A percentile compares a stretch with the other conserved stretches of the same genome.
phyloP scores from a whole-genome alignment of 1,140 invertebrate species.

The Hestina assimilis region DNA sequence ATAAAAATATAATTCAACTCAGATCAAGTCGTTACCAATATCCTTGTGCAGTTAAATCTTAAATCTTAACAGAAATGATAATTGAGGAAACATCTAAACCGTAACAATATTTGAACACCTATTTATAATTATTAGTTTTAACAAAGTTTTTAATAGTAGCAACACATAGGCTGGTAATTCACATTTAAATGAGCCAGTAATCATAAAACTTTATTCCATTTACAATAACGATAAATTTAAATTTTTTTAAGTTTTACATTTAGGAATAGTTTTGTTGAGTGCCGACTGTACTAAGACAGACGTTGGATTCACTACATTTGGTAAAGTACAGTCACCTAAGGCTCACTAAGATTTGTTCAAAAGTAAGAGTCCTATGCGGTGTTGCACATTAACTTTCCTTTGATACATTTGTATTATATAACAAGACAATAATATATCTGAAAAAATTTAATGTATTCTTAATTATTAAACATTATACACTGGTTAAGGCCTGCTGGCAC shows the following conservation, averaged over 20 bases:
- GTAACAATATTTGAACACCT: slow-evolving; percentile 77
- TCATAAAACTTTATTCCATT: slow-evolving; percentile 70
- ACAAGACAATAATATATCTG: slow-evolving; percentile 78
- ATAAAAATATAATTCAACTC: slow-evolving; percentile 77
- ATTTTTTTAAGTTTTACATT: slow-evolving; percentile 59
- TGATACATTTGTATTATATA: slow-evolving; percentile 76
- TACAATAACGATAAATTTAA: slow-evolving; percentile 74
- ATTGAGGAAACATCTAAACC: slow-evolving; percentile 71
- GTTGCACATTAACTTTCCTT: slow-evolving; percentile 56
- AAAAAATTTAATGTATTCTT: slow-evolving; percentile 76
- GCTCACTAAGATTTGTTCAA: slow-evolving; percentile 67
- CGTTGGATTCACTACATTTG: slow-evolving; percentile 50
- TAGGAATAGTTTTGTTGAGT: slow-evolving; percentile 51
- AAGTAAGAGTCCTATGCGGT: slow-evolving; percentile 60
- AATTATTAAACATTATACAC: slow-evolving; percentile 74
- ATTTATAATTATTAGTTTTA: slow-evolving; percentile 72
- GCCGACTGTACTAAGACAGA: slow-evolving; percentile 25
- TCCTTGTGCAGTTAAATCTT: slow-evolving; percentile 75
- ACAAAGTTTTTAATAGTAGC: slow-evolving; percentile 69
- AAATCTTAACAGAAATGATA: slow-evolving; percentile 67
- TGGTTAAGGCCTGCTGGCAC: slow-evolving; percentile 68
- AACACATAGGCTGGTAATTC: slow-evolving; percentile 69
- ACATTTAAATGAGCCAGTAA: slow-evolving; percentile 71
- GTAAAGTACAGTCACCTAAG: slow-evolving; percentile 63
- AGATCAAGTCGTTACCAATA: slow-evolving; percentile 76